Base-by-base conservation (phyloP, 2,888 invertebrate genomes). In the Thyatira batis region DNA sequence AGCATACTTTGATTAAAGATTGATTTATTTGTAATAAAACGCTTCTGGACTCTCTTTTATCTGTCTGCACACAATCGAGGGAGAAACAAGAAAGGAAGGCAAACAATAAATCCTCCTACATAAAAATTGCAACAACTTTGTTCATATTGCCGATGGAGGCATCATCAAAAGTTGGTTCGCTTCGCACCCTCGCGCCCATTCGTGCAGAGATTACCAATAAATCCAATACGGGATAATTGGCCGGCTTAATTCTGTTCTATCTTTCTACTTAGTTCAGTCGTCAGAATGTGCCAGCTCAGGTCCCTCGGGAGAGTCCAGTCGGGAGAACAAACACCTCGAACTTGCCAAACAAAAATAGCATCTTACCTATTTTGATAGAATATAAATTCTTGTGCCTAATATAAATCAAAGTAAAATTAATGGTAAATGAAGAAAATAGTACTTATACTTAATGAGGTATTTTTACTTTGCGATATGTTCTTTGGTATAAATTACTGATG, bases 161-260 rank as follows among this genome's bases (percentile, higher is more conserved):
- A 89, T 91, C 91, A 90, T 92, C 92, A 89, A 90, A 91, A 92
- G 85, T 92, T 91, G 86, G 89, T 87, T 84, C 84, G 82, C 75
- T 85, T 90, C 90, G 89, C 92, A 91, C 92, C 92, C 92, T 90
- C 89, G 87, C 89, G 89, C 89, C 87, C 85, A 89, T 90, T 90
- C 92, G 92, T 92, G 92, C 91, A 89, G 86, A 91, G 92, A 92
- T 92, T 92, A 92, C 92, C 92, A 92, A 92, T 92, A 92, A 92
- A 92, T 92, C 92, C 91, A 92, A 92, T 92, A 91, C 91, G 92
- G 91, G 92, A 92, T 92, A 92, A 92, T 92, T 92, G 92, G 90
- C 88, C 88, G 89, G 91, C 92, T 92, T 92, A 92, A 92, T 91
- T 92, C 90, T 90, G 87, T 91, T 88, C 92, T 91, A 92, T 92